These are phyloP conservation scores for Stercorarius parasiticus DNA, from an alignment of 2,113 vertebrate species.

Conservation along the genomic window DNA sequence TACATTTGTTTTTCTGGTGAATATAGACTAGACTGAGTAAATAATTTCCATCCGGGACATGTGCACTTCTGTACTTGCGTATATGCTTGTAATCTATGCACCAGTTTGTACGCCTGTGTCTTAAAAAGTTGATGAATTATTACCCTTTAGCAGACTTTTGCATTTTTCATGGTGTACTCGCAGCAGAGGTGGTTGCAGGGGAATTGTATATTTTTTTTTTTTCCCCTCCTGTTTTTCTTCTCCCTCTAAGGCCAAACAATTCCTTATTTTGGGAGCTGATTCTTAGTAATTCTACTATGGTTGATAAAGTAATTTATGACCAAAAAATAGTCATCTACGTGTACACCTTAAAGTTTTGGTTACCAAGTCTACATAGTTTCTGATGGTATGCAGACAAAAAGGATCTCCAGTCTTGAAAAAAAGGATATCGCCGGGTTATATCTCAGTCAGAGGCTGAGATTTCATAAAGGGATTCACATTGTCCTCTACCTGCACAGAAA, in stretches of 20 bases:
- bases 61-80: background rate
- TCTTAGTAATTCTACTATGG: background rate
- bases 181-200: background rate
- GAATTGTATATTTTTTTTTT: background rate
- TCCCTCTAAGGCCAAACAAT: background rate
- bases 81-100: background rate
- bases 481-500: background rate
- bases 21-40: background rate
- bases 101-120: background rate
- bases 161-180: background rate
- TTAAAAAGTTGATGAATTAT: background rate
- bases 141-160: background rate
- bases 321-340: background rate
- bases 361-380: background rate
- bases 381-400: background rate
- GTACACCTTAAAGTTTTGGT: background rate
- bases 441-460: background rate
- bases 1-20: background rate
- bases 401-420: background rate
- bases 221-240: rapidly evolving
- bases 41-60: background rate
- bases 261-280: background rate
- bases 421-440: background rate
- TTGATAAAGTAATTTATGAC: background rate
- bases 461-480: background rate